phyloP scores from a whole-genome alignment of 2,113 vertebrate species.

The Gobius niger region DNA sequence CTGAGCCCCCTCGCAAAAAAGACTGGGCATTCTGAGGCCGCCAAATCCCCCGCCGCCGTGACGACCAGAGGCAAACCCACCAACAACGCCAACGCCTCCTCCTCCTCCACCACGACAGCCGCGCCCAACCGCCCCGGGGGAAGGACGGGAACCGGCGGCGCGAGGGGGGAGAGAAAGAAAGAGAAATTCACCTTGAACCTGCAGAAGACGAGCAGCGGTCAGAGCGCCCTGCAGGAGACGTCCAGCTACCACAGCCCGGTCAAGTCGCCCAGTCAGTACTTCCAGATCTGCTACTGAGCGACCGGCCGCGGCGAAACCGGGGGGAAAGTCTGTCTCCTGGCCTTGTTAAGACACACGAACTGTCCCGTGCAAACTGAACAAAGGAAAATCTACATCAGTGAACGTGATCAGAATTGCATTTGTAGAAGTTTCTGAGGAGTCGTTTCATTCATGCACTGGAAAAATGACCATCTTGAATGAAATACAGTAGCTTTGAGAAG shows the following conservation, averaged over 20 bases:
- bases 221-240: constrained; percentile 59
- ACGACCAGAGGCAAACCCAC: constrained; percentile 41
- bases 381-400: no score
- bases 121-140: not conserved
- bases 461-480: no score
- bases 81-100: constrained; percentile 7
- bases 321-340: not conserved
- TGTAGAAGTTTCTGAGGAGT: no score
- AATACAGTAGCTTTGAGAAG: no score
- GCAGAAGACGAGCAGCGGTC: constrained; percentile 73
- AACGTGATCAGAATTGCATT: no score
- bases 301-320: not conserved
- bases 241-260: constrained; percentile 80
- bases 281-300: constrained; percentile 80
- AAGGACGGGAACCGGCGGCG: constrained; percentile 4
- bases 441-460: no score
- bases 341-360: not conserved
- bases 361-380: not conserved
- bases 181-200: constrained; percentile 69
- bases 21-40: constrained; percentile 75
- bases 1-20: constrained; percentile 80
- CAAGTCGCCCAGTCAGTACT: constrained; percentile 82
- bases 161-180: constrained; percentile 33
- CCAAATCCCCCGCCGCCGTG: constrained; percentile 56
- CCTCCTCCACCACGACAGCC: no score